Percentiles rank a stretch among this genome's conserved stretches.
Conservation (phyloP, 2,113 vertebrate species). For the Cottus gobio region DNA sequence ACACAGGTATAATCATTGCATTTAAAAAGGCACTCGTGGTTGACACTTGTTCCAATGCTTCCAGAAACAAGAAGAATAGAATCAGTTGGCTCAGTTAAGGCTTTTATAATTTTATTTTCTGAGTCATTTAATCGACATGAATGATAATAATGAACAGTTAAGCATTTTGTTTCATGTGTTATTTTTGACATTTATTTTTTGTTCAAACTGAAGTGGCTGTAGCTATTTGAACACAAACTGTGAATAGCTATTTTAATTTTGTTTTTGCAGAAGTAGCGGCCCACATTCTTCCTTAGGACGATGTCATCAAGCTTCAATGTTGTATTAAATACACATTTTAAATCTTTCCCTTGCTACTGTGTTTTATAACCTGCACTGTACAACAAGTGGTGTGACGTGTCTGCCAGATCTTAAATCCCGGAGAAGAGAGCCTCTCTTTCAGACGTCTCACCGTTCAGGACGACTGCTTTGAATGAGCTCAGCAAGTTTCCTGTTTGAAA, state of each 20-base stretch:
- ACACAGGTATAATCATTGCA: no score
- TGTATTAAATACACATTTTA: background rate
- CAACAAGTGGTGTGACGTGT: background rate
- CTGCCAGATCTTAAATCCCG: background rate
- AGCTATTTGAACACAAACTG: background rate
- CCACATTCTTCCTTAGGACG: background rate
- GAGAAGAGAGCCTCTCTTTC: background rate
- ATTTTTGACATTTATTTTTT: background rate
- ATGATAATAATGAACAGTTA: no score
- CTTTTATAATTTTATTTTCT: no score
- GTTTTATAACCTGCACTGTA: background rate
- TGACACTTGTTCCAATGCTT: no score
- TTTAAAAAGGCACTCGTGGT: no score
- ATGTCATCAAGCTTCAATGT: background rate
- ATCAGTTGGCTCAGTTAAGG: no score
- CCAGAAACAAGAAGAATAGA: no score
- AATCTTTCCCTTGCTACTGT: background rate
- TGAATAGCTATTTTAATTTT: no score
- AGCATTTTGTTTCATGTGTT: background rate
- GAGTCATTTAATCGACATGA: no score
- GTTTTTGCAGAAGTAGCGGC: background rate
- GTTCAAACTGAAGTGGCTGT: background rate
- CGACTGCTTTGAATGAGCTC: slow-evolving; percentile 20
- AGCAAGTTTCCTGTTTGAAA: slow-evolving; percentile 48
- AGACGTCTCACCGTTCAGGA: background rate